Percentiles rank a stretch among this genome's conserved stretches.
Evolutionary conservation across 2,888 invertebrate genomes (phyloP).

Genomic region (Alitta virens): DNA sequence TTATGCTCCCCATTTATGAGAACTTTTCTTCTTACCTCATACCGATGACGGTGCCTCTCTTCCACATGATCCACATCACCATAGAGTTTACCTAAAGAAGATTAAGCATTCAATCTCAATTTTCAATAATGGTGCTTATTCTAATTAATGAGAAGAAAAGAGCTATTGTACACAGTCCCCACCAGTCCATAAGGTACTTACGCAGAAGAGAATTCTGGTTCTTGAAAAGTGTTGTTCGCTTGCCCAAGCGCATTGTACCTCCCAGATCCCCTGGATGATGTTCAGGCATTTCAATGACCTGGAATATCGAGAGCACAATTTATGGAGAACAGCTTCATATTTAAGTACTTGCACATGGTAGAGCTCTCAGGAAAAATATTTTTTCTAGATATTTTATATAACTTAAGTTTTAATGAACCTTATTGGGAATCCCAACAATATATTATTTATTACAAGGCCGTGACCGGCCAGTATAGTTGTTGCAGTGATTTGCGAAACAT

Average conservation of each 20-base stretch:
- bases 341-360: no score
- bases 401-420: no score
- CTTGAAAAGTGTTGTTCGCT: slow-evolving; percentile 80
- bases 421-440: no score
- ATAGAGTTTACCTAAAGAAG: slow-evolving; percentile 49
- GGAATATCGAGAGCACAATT: slow-evolving; percentile 7
- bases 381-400: no score
- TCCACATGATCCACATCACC: slow-evolving; percentile 65
- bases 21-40: slow-evolving; percentile 65
- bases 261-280: slow-evolving; percentile 85
- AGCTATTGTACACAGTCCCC: no score
- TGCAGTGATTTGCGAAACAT: not conserved
- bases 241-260: slow-evolving; percentile 98
- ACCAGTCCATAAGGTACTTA: slow-evolving; percentile 36
- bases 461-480: not conserved
- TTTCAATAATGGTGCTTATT: no score
- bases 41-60: slow-evolving; percentile 94
- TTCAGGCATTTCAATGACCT: slow-evolving; percentile 96
- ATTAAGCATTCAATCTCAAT: no score
- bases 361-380: no score
- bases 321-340: no score
- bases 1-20: not conserved
- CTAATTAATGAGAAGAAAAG: no score
- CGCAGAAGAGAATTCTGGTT: slow-evolving; percentile 57
- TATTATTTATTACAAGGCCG: not conserved